Base-by-base conservation (phyloP, 2,888 invertebrate species). In the Terebella lapidaria region DNA sequence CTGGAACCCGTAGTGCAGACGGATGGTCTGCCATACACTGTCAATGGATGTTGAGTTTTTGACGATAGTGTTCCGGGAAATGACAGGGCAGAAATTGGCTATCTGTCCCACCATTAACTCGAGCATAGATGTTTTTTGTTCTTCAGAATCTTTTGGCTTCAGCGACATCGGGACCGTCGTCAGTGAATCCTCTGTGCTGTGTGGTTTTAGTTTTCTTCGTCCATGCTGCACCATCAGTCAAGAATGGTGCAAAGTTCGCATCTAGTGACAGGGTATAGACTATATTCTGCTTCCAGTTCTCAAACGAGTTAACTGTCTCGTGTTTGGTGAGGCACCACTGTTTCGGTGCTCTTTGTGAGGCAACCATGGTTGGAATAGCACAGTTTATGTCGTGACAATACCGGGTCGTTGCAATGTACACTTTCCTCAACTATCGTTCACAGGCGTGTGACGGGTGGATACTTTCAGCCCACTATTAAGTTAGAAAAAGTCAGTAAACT, bases 21-120 rank as follows among this genome's bases (percentile, higher is more conserved):
- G 53, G 26, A 25, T 53, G 26, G 27, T 27, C 22, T 53, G 53
- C 53, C 53, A 53, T 18, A 53, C 28, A 27, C 15, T 15, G 22
- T 5, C 15, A 5, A 53, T 15, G 4, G 53, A 53, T 5, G 53
- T 53, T 15, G 53, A 53, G 10, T 28, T 53, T 28, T 53, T 53
- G 4, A 53, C 28, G 10, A 53, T 25, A 4, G 26, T 25, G 28
- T 53, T 53, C 5, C 53, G 26, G 25, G 53, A 53, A 15, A 25
- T 28, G 5, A 53, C 53, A 5, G 49, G 49, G 22, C 49, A 27
- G 22, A 27, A 53, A 28, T 28, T 53, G 10, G 53, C 53, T 10
- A 53, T 28, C 22, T 53, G 53, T 4, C 53, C 53, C 10, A 53
- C 27, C 53, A 53, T 53, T 28, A 53, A 22, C 28, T 53, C 53